Percentiles rank a stretch among this genome's conserved stretches.
These are phyloP conservation scores for Rallus limicola DNA, from an alignment of 2,113 vertebrate genomes.

Conservation along the genomic window DNA sequence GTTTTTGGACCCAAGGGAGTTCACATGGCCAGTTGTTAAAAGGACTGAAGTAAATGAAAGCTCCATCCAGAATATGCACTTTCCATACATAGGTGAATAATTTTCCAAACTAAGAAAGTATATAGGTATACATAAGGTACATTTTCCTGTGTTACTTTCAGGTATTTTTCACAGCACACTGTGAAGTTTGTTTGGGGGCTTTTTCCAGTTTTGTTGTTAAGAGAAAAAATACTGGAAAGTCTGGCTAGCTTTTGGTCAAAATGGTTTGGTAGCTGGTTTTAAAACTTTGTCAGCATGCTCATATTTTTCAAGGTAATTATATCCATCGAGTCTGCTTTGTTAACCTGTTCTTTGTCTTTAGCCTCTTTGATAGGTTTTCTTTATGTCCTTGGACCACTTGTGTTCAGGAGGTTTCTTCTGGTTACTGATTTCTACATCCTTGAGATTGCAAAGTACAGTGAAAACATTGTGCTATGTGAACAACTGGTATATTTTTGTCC, in stretches of 20 bases:
- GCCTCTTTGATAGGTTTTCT: not conserved
- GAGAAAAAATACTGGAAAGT: not conserved
- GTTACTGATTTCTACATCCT: not conserved
- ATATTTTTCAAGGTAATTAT: not conserved
- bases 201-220: not conserved
- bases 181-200: not conserved
- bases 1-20: not conserved
- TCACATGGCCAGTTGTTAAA: fast-evolving
- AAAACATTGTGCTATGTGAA: not conserved
- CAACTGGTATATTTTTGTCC: not conserved
- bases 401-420: not conserved
- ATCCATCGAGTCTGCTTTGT: not conserved
- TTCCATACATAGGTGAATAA: not conserved
- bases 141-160: not conserved
- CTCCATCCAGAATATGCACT: not conserved
- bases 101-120: not conserved
- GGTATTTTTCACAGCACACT: not conserved
- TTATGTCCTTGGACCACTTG: not conserved
- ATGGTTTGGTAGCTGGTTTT: not conserved
- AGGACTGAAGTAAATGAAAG: not conserved
- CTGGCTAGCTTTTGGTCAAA: not conserved
- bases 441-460: not conserved
- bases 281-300: not conserved
- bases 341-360: not conserved
- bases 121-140: not conserved